These are phyloP conservation scores for Orcinus orca DNA, from an alignment of 2,113 vertebrate species.

Conservation along the genomic window DNA sequence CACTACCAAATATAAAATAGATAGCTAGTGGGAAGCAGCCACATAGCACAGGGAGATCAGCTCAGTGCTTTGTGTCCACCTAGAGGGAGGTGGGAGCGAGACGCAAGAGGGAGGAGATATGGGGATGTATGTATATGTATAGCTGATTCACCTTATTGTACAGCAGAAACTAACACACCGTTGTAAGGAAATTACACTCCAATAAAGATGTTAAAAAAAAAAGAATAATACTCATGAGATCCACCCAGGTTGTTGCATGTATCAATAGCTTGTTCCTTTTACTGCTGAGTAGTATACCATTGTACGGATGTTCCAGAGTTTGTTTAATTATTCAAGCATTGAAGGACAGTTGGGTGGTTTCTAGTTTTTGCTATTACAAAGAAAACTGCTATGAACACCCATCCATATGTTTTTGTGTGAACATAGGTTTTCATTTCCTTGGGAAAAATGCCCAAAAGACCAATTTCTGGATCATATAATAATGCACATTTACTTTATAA, in stretches of 20 bases:
- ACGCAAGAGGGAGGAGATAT: no score
- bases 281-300: neutral
- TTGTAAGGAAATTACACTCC: no score
- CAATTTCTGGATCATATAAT: neutral
- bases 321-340: neutral
- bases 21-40: no score
- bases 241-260: neutral
- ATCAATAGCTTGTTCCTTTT: neutral
- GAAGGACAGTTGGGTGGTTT: neutral
- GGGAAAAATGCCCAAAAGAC: neutral
- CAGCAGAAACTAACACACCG: no score
- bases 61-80: no score
- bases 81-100: no score
- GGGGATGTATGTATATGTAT: no score
- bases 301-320: neutral
- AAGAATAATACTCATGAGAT: neutral
- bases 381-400: neutral
- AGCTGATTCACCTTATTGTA: no score
- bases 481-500: neutral
- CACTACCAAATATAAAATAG: no score
- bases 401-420: neutral
- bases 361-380: slow-evolving; percentile 3
- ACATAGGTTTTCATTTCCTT: neutral
- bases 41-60: no score
- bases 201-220: no score